Evolutionary conservation across 37 sponge, comb jelly and placozoan species (phyloP).

Genomic region (Haliclona indistincta): DNA sequence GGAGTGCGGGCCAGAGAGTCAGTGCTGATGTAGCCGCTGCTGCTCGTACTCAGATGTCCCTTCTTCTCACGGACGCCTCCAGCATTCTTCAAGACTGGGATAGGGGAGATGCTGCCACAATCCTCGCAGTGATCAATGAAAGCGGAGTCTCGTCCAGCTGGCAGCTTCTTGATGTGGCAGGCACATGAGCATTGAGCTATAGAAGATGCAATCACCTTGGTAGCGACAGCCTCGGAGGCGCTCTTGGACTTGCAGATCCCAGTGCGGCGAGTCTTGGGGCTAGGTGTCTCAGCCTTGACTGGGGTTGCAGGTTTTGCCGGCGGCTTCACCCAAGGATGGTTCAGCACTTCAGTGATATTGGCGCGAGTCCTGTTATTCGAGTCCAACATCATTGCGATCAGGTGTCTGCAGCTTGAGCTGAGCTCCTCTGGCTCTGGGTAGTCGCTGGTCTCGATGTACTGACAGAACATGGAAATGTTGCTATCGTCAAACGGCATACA

Average conservation of each 20-base stretch:
- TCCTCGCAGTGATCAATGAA: slow-evolving; percentile 33
- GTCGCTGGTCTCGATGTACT: slow-evolving; percentile 32
- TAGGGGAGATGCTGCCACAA: slow-evolving; percentile 20
- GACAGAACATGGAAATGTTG: slow-evolving; percentile 45
- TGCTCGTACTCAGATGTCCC: background rate
- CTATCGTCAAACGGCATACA: slow-evolving; percentile 89
- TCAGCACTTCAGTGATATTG: slow-evolving; percentile 47
- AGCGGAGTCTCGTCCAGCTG: background rate
- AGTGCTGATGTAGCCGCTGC: background rate
- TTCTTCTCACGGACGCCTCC: background rate
- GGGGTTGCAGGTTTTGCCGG: background rate
- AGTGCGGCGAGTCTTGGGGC: background rate
- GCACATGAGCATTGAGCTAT: background rate
- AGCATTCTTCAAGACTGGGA: background rate
- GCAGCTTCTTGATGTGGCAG: slow-evolving; percentile 3
- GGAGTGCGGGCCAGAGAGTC: background rate
- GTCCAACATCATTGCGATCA: slow-evolving; percentile 57
- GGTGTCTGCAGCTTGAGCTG: too few relatives aligned
- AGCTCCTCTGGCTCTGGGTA: slow-evolving; percentile 66
- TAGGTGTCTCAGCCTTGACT: background rate
- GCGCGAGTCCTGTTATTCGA: slow-evolving; percentile 49
- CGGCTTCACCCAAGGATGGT: slow-evolving; percentile 69
- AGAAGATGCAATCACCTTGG: background rate
- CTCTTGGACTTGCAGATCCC: slow-evolving; percentile 2
- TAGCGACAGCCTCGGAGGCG: background rate